Evolutionary conservation across 2,797 vertebrate genomes (phyloP).

Genomic region (Merluccius polli): DNA sequence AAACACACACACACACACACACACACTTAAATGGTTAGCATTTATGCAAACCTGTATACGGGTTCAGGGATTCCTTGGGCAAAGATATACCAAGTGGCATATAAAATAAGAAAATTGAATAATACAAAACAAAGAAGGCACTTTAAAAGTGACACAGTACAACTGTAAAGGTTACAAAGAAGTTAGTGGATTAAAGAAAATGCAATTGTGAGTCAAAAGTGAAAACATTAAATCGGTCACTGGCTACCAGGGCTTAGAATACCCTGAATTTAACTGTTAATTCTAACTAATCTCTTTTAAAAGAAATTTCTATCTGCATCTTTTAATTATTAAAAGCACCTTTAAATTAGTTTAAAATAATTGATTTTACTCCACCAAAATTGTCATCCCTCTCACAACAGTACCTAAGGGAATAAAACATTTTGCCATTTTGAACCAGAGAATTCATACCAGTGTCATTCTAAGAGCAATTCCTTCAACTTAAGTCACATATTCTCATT

Average conservation of each 20-base stretch:
- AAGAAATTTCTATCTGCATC: too few species aligned
- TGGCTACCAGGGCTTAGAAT: too few species aligned
- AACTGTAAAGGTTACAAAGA: background rate
- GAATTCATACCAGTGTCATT: background rate
- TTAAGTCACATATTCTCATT: conserved; percentile 2
- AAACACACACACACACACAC: background rate
- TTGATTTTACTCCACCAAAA: background rate
- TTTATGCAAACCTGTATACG: background rate
- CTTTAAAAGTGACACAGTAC: background rate
- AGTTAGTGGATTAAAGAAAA: background rate
- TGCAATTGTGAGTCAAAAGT: too few species aligned
- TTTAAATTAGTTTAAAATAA: background rate
- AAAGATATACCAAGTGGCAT: background rate
- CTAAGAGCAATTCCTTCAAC: background rate
- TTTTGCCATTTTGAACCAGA: background rate
- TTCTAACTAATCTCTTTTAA: too few species aligned
- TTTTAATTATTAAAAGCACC: too few species aligned
- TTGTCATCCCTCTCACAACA: too few species aligned
- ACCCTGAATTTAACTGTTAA: too few species aligned
- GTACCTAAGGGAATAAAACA: background rate
- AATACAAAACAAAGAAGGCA: background rate
- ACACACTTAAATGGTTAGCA: background rate
- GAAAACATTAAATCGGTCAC: too few species aligned
- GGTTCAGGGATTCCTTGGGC: background rate
- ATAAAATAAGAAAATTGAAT: background rate